phyloP scores from a whole-genome alignment of 2,797 vertebrate species.

The Alexandromys oeconomus region DNA sequence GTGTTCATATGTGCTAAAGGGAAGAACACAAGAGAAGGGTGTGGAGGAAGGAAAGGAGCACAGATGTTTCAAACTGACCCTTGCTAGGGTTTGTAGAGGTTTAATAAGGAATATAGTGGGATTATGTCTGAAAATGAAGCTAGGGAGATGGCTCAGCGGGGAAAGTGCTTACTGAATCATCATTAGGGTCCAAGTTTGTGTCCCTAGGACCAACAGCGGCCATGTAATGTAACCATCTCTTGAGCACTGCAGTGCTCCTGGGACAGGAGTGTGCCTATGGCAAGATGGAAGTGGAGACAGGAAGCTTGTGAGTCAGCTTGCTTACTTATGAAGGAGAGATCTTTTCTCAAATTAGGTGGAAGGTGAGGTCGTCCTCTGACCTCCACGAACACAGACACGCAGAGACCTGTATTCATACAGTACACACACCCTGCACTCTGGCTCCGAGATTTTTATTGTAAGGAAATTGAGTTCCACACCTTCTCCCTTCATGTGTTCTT shows the following conservation, averaged over 20 bases:
- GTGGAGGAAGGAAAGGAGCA: not conserved
- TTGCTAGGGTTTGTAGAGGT: not conserved
- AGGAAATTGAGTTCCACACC: conserved; percentile 19
- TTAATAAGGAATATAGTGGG: conserved; percentile 25
- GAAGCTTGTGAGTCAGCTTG: not conserved
- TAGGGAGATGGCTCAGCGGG: not conserved
- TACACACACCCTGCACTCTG: too few relatives aligned
- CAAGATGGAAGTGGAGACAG: not conserved
- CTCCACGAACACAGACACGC: not conserved
- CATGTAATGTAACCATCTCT: not conserved
- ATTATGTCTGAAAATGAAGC: not conserved
- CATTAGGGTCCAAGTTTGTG: not conserved
- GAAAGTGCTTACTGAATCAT: not conserved
- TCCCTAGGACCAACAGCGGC: not conserved
- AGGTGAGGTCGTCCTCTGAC: not conserved
- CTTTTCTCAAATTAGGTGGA: not conserved
- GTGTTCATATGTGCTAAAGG: not conserved
- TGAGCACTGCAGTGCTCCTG: too few relatives aligned
- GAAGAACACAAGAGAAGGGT: not conserved
- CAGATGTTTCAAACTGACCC: not conserved
- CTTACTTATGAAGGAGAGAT: not conserved
- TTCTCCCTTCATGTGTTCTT: not conserved
- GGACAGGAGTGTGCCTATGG: not conserved
- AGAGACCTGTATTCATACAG: not conserved
- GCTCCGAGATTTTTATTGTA: conserved; percentile 13